Evolutionary conservation across 2,888 invertebrate species (phyloP).

Genomic region (Sarcophaga variegata): DNA sequence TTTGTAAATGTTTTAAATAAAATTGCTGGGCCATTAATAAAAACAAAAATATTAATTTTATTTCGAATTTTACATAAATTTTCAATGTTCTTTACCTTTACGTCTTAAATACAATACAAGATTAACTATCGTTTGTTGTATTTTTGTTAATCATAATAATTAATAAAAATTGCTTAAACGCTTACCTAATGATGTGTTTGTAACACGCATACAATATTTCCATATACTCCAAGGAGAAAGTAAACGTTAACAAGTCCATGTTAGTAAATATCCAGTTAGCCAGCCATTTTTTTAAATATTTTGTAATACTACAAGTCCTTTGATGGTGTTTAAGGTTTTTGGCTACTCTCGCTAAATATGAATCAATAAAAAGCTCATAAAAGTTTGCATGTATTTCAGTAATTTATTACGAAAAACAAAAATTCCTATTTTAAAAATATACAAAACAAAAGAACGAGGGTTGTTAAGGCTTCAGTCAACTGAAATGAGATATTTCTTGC

Average conservation of each 20-base stretch:
- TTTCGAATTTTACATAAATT: no score
- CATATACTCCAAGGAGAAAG: not conserved
- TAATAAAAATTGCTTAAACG: conserved; percentile 50
- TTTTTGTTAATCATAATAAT: conserved; percentile 22
- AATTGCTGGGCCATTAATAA: not conserved
- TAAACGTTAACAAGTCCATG: no score
- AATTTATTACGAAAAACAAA: conserved; percentile 41
- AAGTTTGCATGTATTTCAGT: conserved; percentile 58
- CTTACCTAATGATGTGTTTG: conserved; percentile 35
- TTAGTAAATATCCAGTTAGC: no score
- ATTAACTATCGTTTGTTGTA: not conserved
- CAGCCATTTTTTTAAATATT: no score
- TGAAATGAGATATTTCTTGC: no score
- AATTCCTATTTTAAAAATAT: no score
- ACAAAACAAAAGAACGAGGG: no score
- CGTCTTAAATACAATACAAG: not conserved
- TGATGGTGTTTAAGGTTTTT: not conserved
- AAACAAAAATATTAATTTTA: not conserved
- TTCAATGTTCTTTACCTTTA: no score
- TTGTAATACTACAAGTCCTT: no score
- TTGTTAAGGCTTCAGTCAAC: no score
- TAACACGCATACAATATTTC: conserved; percentile 46
- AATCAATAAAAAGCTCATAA: conserved; percentile 53
- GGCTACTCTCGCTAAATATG: not conserved
- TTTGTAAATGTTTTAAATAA: conserved; percentile 1